phyloP scores from a whole-genome alignment of 2,797 vertebrate genomes.

The Lycodopsis pacificus region DNA sequence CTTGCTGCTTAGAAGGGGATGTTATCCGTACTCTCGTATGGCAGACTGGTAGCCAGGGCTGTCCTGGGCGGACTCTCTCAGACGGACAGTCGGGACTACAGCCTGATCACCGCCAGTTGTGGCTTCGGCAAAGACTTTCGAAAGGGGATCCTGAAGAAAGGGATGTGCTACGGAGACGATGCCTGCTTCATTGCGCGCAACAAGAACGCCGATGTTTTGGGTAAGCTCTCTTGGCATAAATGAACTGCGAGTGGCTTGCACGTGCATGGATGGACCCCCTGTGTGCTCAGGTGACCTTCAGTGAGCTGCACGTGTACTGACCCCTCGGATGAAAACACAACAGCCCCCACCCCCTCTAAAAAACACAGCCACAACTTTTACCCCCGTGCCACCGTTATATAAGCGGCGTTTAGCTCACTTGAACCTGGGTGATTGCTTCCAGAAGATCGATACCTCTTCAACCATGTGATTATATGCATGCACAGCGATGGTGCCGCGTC shows the following conservation, averaged over 20 bases:
- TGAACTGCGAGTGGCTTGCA: not conserved
- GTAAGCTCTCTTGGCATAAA: constrained; percentile 79
- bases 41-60: constrained; percentile 96
- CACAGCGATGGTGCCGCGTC: not conserved
- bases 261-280: not conserved
- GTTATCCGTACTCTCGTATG: constrained; percentile 83
- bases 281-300: constrained; percentile 76
- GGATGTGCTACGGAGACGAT: constrained; percentile 98
- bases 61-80: constrained; percentile 97
- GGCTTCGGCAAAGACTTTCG: constrained; percentile 98
- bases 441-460: too few relatives aligned
- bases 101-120: constrained; percentile 94
- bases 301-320: constrained; percentile 57
- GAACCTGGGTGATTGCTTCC: fast-evolving
- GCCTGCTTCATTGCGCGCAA: constrained; percentile 95
- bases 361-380: not conserved
- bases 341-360: constrained; percentile 19
- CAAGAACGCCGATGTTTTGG: constrained; percentile 91
- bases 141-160: constrained; percentile 98
- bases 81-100: constrained; percentile 96
- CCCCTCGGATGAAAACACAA: constrained; percentile 70
- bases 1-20: constrained; percentile 62
- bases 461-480: fast-evolving
- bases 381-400: fast-evolving
- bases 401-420: fast-evolving